Conservation (phyloP, 2,888 invertebrate genomes). For the Caenorhabditis sp. region DNA sequence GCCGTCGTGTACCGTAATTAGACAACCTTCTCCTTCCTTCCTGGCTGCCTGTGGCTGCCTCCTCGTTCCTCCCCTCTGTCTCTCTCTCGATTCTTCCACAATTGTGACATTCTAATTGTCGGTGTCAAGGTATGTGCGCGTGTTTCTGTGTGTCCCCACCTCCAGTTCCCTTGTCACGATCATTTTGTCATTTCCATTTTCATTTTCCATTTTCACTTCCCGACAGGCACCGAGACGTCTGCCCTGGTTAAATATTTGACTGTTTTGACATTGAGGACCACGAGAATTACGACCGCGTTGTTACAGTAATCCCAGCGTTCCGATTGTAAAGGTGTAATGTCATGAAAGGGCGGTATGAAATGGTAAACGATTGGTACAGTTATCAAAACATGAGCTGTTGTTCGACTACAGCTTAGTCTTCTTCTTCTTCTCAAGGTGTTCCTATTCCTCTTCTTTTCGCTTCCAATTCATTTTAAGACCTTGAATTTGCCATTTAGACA, state of each 20-base stretch:
- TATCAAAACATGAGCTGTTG: constrained; percentile 1
- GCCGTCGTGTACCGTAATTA: constrained; percentile 63
- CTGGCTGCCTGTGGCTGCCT: constrained; percentile 21
- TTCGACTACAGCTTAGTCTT: too few species aligned
- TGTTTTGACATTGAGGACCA: constrained; percentile 21
- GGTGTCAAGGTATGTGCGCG: constrained; percentile 52
- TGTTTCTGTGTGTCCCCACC: constrained; percentile 4
- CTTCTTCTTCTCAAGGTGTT: too few species aligned
- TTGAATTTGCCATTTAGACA: too few species aligned
- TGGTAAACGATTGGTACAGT: not conserved
- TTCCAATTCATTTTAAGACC: too few species aligned
- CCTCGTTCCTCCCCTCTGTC: constrained; percentile 26
- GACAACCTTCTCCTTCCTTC: constrained; percentile 58
- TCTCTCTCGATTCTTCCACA: constrained; percentile 15
- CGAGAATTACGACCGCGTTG: constrained; percentile 44
- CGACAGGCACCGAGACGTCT: constrained; percentile 5
- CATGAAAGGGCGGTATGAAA: constrained; percentile 9
- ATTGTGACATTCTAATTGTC: constrained; percentile 59
- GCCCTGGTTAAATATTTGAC: constrained; percentile 33
- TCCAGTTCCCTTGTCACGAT: constrained; percentile 34
- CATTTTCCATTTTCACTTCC: too few species aligned
- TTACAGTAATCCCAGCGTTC: constrained; percentile 37
- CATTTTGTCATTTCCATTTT: constrained; percentile 58
- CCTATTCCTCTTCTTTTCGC: too few species aligned
- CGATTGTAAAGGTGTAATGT: constrained; percentile 32